These are phyloP conservation scores for Cephus sareptanus DNA, from an alignment of 2,888 invertebrate species.

Conservation along the genomic window DNA sequence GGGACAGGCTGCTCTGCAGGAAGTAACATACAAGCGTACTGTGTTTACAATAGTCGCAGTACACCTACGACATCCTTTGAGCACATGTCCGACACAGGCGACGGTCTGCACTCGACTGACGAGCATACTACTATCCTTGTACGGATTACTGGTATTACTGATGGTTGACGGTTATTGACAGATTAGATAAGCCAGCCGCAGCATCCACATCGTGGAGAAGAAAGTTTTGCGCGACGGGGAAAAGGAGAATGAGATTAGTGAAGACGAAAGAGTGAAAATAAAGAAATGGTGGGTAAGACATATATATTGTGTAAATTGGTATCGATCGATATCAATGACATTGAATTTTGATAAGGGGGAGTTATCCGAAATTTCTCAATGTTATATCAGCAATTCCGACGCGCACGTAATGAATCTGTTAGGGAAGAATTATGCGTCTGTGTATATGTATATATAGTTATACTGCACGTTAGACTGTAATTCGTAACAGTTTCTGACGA, in stretches of 20 bases:
- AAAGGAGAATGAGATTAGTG: not conserved
- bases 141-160: not conserved
- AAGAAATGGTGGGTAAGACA: too few species aligned
- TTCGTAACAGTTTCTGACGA: not conserved
- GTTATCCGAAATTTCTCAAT: not conserved
- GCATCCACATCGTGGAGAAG: not conserved
- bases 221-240: not conserved
- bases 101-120: not conserved
- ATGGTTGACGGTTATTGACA: not conserved
- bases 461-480: not conserved
- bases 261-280: not conserved
- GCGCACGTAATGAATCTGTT: not conserved
- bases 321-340: too few species aligned
- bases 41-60: not conserved
- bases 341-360: too few species aligned
- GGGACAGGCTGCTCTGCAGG: not conserved
- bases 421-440: not conserved
- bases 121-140: not conserved
- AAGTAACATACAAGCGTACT: not conserved
- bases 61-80: not conserved
- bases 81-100: not conserved
- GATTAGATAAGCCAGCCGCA: not conserved
- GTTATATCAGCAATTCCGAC: not conserved
- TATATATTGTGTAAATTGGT: too few species aligned
- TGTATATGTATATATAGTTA: not conserved